Base-by-base conservation (phyloP, 2,888 invertebrate species). In the Parnassius apollo region DNA sequence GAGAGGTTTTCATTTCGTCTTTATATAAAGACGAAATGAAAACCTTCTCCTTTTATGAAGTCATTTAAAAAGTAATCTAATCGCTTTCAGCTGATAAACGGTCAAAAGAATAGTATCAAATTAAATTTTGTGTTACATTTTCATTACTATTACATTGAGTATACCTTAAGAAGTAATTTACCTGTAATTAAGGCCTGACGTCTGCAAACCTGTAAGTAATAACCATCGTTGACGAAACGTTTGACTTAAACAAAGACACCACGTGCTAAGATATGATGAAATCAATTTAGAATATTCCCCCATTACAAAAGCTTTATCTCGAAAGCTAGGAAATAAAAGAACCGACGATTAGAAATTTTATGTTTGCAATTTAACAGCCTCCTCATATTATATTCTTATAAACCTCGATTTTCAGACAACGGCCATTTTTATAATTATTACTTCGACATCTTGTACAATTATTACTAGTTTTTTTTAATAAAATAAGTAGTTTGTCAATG, bases 281-380 rank as follows among this genome's bases (percentile, higher is more conserved):
- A 91, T 89, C 91, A 91, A 91, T 89, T 90, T 83, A 75, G 82
- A 86, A 86, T 86, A 84, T 86, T 86, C 85, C 71, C 78, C 91
- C 88, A 88, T 90, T 91, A 88, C 88, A 75, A 78, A 49, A 85
- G 89, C 90, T 88, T 89, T 88, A 88, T 89, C 91, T 88, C 76
- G 80, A 84, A 82, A 83, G 87, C 83, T 81, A 78, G 85, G 84
- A 88, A 90, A 18, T 18, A 18, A 18, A 18, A 18, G 18, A 18
- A 89, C 83, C 86, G 89, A 88, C 91, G 91, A 91, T 91, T 90
- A 91, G 84, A 91, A 91, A 91, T 84, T 91, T 91, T 91, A 91
- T 91, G 91, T 86, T 90, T 88, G 89, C 88, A 88, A 90, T 90
- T 86, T 88, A 85, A 86, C 81, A 78, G 75, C 68, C 78, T 72